phyloP scores from a whole-genome alignment of 2,113 vertebrate species.

The Odocoileus virginianus region DNA sequence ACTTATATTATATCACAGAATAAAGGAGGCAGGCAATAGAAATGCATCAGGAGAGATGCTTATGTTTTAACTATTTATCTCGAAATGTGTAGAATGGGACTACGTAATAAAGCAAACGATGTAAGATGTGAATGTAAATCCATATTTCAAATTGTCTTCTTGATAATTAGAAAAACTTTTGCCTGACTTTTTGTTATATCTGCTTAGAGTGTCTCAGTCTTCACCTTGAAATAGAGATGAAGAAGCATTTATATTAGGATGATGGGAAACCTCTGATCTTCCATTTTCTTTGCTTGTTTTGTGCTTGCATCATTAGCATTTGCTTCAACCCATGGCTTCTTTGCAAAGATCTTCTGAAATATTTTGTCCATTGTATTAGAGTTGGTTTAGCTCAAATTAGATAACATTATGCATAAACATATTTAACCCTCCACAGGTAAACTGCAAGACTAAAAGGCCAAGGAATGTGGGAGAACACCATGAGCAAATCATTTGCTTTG shows the following conservation, averaged over 20 bases:
- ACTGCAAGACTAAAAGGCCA: not conserved
- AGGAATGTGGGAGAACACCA: not conserved
- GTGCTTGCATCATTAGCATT: not conserved
- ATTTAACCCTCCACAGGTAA: not conserved
- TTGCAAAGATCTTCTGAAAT: not conserved
- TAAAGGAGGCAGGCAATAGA: not conserved
- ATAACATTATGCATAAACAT: not conserved
- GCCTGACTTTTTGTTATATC: not conserved
- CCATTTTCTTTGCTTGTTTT: not conserved
- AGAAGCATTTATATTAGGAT: not conserved
- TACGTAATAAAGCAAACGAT: not conserved
- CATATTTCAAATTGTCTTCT: not conserved
- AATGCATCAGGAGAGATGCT: not conserved
- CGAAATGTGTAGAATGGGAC: not conserved
- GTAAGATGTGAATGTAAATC: not conserved
- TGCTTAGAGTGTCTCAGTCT: not conserved
- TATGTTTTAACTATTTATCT: not conserved
- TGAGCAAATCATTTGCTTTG: not conserved
- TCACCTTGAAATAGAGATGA: not conserved
- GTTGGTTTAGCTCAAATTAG: not conserved
- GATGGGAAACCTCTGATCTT: not conserved
- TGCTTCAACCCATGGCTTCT: not conserved
- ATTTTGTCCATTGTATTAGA: not conserved
- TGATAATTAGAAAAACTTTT: not conserved
- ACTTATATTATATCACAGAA: not conserved